phyloP scores from a whole-genome alignment of 2,888 invertebrate species.

The Drosophila trichaetosa region DNA sequence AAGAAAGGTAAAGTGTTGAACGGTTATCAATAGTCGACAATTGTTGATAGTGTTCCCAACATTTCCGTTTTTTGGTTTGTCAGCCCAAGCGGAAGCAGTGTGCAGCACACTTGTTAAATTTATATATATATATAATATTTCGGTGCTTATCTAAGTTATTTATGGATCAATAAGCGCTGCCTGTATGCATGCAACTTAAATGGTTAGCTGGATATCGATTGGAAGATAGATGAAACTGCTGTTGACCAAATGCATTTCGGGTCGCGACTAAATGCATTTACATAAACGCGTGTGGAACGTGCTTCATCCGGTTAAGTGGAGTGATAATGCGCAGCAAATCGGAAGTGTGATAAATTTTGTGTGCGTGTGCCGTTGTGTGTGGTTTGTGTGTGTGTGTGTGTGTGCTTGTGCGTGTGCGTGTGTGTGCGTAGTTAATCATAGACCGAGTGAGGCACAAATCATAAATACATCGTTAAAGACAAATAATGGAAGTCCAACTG shows the following conservation, averaged over 20 bases:
- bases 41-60: constrained; percentile 4
- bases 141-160: constrained; percentile 17
- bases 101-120: constrained; percentile 39
- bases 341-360: constrained; percentile 50
- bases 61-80: neutral
- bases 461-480: constrained; percentile 73
- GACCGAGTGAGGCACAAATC: constrained; percentile 48
- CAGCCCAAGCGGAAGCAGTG: constrained; percentile 18
- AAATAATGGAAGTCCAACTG: constrained; percentile 67
- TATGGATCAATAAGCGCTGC: constrained; percentile 11
- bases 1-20: neutral
- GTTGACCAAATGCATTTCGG: constrained; percentile 21
- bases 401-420: constrained; percentile 52
- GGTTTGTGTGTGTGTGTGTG: constrained; percentile 53
- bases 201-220: neutral
- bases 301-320: constrained; percentile 60
- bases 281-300: constrained; percentile 47
- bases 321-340: constrained; percentile 63
- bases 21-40: constrained; percentile 16
- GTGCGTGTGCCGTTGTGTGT: constrained; percentile 22
- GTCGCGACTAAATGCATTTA: constrained; percentile 35
- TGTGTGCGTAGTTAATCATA: constrained; percentile 64
- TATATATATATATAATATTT: constrained; percentile 9
- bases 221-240: neutral
- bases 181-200: neutral